phyloP scores from a whole-genome alignment of 2,113 vertebrate species.

The Thryonomys swinderianus region DNA sequence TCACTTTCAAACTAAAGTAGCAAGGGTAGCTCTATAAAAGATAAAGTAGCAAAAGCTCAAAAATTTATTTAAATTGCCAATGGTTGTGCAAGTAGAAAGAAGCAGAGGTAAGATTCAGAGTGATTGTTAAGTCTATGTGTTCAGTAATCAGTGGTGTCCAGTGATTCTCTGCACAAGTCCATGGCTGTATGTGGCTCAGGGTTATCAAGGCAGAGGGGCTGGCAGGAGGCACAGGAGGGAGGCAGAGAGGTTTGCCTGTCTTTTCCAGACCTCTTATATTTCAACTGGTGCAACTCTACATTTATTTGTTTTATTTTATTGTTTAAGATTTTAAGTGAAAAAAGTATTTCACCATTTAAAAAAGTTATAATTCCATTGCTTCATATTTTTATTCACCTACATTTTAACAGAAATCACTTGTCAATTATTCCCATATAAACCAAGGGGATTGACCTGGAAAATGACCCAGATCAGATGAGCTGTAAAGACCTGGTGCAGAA shows the following conservation, averaged over 20 bases:
- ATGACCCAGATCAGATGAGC: not conserved
- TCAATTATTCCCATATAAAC: not conserved
- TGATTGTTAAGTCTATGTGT: not conserved
- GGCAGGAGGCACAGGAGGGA: not conserved
- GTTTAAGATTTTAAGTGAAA: constrained; percentile 8
- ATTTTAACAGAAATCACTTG: not conserved
- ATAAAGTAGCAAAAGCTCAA: not conserved
- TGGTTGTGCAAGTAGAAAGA: not conserved
- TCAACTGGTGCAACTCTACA: not conserved
- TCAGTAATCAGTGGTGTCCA: not conserved
- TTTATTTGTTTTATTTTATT: not conserved
- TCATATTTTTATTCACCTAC: not conserved
- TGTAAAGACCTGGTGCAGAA: not conserved
- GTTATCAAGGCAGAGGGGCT: not conserved
- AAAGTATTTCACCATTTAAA: not conserved
- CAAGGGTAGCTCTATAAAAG: not conserved
- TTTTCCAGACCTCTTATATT: not conserved
- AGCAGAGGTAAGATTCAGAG: not conserved
- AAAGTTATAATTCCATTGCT: not conserved
- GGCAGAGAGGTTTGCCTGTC: not conserved
- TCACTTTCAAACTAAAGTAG: constrained; percentile 1
- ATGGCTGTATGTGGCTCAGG: not conserved
- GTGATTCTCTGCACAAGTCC: not conserved
- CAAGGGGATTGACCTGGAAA: not conserved
- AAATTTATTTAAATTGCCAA: not conserved